Base-by-base conservation (phyloP, 1,140 invertebrate genomes). In the Nixonia krombeini region DNA sequence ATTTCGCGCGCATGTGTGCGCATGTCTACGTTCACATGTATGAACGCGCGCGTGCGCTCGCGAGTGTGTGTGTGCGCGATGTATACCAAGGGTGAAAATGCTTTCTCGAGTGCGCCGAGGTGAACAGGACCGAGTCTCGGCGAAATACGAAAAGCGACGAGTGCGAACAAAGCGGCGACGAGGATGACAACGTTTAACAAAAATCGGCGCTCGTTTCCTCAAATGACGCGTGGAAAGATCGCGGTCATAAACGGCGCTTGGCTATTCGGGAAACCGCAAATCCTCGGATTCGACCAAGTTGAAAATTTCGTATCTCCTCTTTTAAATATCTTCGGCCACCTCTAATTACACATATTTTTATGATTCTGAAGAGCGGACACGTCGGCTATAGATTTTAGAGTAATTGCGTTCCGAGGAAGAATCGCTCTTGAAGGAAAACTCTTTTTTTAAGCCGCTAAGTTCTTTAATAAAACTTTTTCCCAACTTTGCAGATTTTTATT, bases 31-130 rank as follows among this genome's bases (percentile, higher is more conserved):
- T n/a, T n/a, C n/a, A n/a, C n/a, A n/a, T n/a, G n/a, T n/a, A n/a
- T n/a, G n/a, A n/a, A n/a, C n/a, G n/a, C n/a, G n/a, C n/a, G n/a
- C n/a, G n/a, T n/a, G n/a, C n/a, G n/a, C n/a, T n/a, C n/a, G n/a
- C n/a, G n/a, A n/a, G n/a, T n/a, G n/a, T n/a, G n/a, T n/a, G n/a
- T n/a, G n/a, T n/a, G n/a, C n/a, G n/a, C n/a, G n/a, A n/a, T n/a
- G n/a, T n/a, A n/a, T n/a, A n/a, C n/a, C 64, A 37, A 76, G 75
- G 73, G 76, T 75, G 62, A 66, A 80, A 82, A 81, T 73, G 74
- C 77, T 80, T 74, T 72, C 74, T 78, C 74, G 58, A 62, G 63
- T 56, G 56, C 40, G 45, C 33, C 56, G 51, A 66, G 38, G 56
- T 31, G 52, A 47, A 53, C 51, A 52, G 45, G 35, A 38, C 21